Evolutionary conservation across 2,888 invertebrate genomes (phyloP), one percentile per base, ranked within the genome.

Genomic region (Prenolepis imparis): DNA sequence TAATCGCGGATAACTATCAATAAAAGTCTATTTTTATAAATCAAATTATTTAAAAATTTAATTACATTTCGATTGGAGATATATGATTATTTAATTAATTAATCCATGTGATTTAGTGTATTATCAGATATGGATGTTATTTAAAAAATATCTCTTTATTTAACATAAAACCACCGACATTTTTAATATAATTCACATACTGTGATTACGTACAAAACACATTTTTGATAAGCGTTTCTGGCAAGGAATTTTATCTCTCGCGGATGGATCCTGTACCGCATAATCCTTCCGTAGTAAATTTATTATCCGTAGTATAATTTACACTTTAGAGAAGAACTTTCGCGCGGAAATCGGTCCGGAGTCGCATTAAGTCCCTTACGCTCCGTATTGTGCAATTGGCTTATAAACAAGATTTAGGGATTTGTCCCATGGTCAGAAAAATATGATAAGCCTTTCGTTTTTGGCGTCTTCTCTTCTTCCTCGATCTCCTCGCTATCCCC

Each of bases 321-420:
- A 92, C 88, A 92, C 92, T 92, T 90, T 91, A 91, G 90, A 89
- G 89, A 84, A 90, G 91, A n/a, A 89, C 90, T 91, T 91, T 90
- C 87, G 90, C 87, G 90, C 87, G 81, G 87, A 87, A 90, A 88
- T 89, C 89, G 88, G 88, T 86, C 85, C 74, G 78, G 88, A 91
- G 87, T 92, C 90, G 90, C 87, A 91, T 92, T 91, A 91, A 91
- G 90, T 90, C 91, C 91, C 89, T 86, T 89, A 89, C 87, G 89
- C 84, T 86, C 87, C 87, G 88, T 89, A 93, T 93, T 93, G 92
- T 93, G 86, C 89, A 92, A 90, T 93, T 91, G 91, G 91, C 93
- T 91, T 93, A 93, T 92, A 93, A 94, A 92, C 94, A 92, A 93
- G 93, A 94, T 94, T 93, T 93, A 91, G 83, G 93, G 93, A 94